These are phyloP conservation scores for Pomacea maculata DNA, from an alignment of 1,140 invertebrate species.

Conservation along the genomic window DNA sequence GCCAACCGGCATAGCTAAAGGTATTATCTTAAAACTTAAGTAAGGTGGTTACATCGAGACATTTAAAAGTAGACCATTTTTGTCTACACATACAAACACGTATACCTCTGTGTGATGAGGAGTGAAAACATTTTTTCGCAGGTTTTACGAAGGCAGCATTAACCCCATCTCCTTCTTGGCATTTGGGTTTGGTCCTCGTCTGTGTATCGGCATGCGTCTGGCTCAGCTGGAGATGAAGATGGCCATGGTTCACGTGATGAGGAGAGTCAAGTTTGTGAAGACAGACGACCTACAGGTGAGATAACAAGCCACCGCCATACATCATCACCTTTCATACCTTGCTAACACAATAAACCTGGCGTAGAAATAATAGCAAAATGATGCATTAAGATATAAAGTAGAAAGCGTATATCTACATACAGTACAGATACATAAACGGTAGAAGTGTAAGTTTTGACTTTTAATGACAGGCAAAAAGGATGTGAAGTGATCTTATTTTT, in stretches of 20 bases:
- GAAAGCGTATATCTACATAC: too few species aligned
- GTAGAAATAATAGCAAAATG: too few species aligned
- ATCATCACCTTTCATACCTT: too few species aligned
- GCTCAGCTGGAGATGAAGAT: conserved; percentile 56
- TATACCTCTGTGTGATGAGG: neutral
- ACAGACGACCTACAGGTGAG: neutral
- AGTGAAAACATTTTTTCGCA: neutral
- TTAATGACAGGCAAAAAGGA: too few species aligned
- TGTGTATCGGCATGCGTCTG: conserved; percentile 56
- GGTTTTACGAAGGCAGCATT: conserved; percentile 3
- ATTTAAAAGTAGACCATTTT: neutral
- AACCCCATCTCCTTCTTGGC: conserved; percentile 36
- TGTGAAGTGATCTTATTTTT: too few species aligned
- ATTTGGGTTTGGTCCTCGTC: conserved; percentile 53
- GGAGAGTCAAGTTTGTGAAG: conserved; percentile 13
- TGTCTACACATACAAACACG: neutral
- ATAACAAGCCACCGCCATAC: too few species aligned
- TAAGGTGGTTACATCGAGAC: neutral
- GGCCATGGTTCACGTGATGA: conserved; percentile 44
- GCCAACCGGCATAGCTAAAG: too few species aligned
- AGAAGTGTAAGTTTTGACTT: too few species aligned
- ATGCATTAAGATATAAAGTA: too few species aligned
- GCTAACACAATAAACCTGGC: too few species aligned
- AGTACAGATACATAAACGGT: too few species aligned
- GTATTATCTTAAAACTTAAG: neutral